These are phyloP conservation scores for Heliconius melpomene DNA, from an alignment of 1,140 invertebrate species.

Conservation along the genomic window DNA sequence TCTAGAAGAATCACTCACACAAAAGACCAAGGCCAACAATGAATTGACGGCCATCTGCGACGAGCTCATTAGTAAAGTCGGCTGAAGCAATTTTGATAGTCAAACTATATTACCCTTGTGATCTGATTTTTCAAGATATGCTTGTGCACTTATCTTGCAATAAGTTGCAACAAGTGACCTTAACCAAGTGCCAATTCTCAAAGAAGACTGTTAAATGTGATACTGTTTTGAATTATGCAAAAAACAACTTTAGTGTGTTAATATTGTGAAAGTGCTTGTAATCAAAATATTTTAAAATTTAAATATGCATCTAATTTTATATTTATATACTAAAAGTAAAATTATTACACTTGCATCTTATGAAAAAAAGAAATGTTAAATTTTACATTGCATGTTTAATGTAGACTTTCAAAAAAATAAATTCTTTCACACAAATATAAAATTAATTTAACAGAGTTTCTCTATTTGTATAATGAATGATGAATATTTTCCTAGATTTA, in stretches of 20 bases:
- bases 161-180: constrained; percentile 62
- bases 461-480: background rate
- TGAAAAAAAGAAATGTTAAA: no score
- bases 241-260: constrained; percentile 15
- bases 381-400: no score
- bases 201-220: constrained; percentile 46
- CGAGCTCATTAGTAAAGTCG: constrained; percentile 86
- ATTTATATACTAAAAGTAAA: no score
- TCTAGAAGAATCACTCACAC: constrained; percentile 85
- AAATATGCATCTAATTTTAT: no score
- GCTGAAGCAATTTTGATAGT: constrained; percentile 52
- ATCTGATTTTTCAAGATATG: constrained; percentile 47
- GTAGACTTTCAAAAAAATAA: no score
- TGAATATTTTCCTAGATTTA: background rate
- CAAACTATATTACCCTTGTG: constrained; percentile 43
- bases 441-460: no score
- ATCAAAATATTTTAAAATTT: no score
- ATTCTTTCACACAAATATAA: background rate
- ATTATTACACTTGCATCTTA: no score
- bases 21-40: constrained; percentile 88
- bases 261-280: constrained; percentile 12
- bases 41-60: constrained; percentile 90
- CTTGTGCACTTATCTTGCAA: constrained; percentile 63
- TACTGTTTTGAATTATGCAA: constrained; percentile 31
- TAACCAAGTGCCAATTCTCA: constrained; percentile 53